Base-by-base conservation (phyloP, 35 echinoderm and acorn worm species). In the Hemicentrotus pulcherrimus region DNA sequence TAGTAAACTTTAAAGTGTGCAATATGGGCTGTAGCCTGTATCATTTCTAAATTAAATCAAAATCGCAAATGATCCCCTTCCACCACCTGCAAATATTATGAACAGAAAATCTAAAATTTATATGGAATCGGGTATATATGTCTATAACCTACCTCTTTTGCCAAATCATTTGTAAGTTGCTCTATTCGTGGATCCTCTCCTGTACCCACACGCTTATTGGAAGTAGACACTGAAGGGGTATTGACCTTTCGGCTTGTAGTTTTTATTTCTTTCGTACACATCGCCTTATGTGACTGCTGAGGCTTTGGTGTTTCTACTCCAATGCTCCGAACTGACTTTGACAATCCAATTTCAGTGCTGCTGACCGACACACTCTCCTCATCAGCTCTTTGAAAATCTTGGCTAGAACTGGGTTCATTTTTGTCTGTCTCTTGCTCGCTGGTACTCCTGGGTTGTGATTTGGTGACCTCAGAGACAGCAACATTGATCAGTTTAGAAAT, bases 171-270 rank as follows among this genome's bases (percentile, higher is more conserved):
- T 93, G n/a, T 47, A 18, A 93, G 91, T 22, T 47, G 9, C 11
- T 93, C 91, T 31, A 93, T 58, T 30, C 48, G 16, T 31, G 91
- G 91, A 93, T 93, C 91, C 46, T 93, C 91, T 31, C 91, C 91
- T 46, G 91, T 93, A 22, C 46, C 91, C 48, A 58, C 48, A 58
- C 91, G 32, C 48, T n/a, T 47, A 16, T 28, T 93, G 91, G 48
- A 9, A 31, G 91, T 93, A 47, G 48, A 31, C 91, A 93, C 46
- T 13, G 46, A 13, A 32, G 13, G 10, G 4, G 91, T 93, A n/a
- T 93, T 93, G 19, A 93, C 91, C 31, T 93, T 93, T 11, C 91
- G 22, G 46, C 91, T 93, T 58, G 46, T 13, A 14, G 91, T 93
- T 58, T 93, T 93, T 18, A 93, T 47, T 31, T 93, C 91, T 14